Conservation (phyloP, 2,113 vertebrate genomes). For the Lagopus leucura region DNA sequence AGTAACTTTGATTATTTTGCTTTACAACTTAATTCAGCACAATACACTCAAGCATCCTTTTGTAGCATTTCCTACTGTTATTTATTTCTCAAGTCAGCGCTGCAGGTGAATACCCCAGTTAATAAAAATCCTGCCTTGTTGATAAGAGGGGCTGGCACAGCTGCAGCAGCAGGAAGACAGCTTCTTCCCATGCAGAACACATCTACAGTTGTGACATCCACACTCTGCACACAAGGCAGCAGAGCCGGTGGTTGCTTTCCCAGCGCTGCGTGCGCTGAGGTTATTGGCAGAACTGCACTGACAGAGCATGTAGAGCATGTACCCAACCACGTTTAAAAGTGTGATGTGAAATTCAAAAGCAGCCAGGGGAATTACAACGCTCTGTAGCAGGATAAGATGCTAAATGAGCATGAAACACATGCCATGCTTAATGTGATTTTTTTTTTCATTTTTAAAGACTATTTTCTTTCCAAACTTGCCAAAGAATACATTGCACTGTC, state of each 20-base stretch:
- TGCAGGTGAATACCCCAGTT: not conserved
- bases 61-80: not conserved
- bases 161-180: not conserved
- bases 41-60: not conserved
- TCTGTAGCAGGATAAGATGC: conserved; percentile 60
- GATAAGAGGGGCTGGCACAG: not conserved
- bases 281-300: conserved; percentile 65
- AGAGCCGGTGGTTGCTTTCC: not conserved
- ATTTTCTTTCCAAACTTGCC: not conserved
- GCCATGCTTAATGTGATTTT: conserved; percentile 66
- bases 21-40: not conserved
- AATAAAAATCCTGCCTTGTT: not conserved
- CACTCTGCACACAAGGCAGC: not conserved
- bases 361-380: conserved; percentile 65
- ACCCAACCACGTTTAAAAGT: conserved; percentile 68
- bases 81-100: not conserved
- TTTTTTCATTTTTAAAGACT: not conserved
- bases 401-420: conserved; percentile 69
- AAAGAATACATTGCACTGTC: not conserved
- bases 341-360: conserved; percentile 72
- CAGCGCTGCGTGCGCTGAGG: not conserved
- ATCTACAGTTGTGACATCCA: not conserved
- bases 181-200: not conserved
- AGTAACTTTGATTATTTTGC: not conserved
- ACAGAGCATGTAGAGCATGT: conserved; percentile 67